phyloP scores from a whole-genome alignment of 2,113 vertebrate genomes.

The Urocynchramus pylzowi region DNA sequence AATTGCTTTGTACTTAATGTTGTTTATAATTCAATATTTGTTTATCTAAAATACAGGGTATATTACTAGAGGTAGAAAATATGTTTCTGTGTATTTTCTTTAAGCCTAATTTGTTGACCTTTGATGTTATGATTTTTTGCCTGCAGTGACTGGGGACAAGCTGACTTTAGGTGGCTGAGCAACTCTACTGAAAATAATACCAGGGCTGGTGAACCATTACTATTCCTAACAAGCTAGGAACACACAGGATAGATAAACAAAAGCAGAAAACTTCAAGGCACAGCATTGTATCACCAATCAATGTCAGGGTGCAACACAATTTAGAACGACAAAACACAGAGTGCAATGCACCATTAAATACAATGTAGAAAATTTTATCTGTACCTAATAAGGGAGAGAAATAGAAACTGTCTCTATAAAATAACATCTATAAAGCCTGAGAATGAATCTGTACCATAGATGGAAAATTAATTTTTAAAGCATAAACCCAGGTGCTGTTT shows the following conservation, averaged over 20 bases:
- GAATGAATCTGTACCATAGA: not conserved
- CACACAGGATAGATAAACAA: not conserved
- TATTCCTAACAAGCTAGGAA: not conserved
- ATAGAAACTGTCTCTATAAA: not conserved
- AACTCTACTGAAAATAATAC: not conserved
- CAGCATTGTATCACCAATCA: not conserved
- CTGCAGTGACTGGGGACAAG: not conserved
- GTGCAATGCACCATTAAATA: not conserved
- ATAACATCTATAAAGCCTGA: not conserved
- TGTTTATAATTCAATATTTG: not conserved
- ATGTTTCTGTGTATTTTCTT: not conserved
- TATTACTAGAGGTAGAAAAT: not conserved
- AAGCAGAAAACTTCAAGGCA: not conserved
- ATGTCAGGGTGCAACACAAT: not conserved
- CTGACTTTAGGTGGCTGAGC: not conserved
- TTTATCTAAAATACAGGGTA: not conserved
- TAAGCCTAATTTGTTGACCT: not conserved
- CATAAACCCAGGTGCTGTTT: not conserved
- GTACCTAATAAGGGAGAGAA: not conserved
- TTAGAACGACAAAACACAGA: not conserved
- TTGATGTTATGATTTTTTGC: not conserved
- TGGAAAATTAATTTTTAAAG: not conserved
- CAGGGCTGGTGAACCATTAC: not conserved
- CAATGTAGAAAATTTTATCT: not conserved
- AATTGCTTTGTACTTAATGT: not conserved